Evolutionary conservation across 2,113 vertebrate species (phyloP).

Genomic region (Poicephalus gulielmi): DNA sequence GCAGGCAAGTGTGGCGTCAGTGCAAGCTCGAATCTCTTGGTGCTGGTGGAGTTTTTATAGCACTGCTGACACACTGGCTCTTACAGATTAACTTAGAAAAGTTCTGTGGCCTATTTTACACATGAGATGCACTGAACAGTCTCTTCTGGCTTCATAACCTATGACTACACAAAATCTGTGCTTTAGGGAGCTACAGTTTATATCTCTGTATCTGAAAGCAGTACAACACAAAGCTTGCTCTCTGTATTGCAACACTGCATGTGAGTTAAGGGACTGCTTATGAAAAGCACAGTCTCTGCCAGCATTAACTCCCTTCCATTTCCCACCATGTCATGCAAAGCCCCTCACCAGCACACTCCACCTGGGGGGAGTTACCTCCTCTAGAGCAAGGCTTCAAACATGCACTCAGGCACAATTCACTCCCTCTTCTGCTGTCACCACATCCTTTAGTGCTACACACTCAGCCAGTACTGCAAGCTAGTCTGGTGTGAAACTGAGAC

Average conservation of each 20-base stretch:
- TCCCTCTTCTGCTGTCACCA: not conserved
- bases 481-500: not conserved
- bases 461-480: not conserved
- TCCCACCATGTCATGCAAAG: not conserved
- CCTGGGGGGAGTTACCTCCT: not conserved
- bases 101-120: not conserved
- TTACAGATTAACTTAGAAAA: not conserved
- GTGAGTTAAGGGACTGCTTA: not conserved
- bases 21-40: accelerated
- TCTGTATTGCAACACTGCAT: accelerated
- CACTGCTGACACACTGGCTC: accelerated
- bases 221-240: not conserved
- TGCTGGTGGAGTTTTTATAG: not conserved
- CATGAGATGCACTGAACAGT: not conserved
- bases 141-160: not conserved
- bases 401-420: not conserved
- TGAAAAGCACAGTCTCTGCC: accelerated
- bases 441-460: not conserved
- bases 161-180: accelerated
- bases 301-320: not conserved
- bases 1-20: accelerated
- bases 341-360: accelerated
- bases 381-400: not conserved
- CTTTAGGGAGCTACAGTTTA: not conserved
- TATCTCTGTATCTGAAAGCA: not conserved